phyloP scores from a whole-genome alignment of 2,113 vertebrate species.

The Motacilla alba region DNA sequence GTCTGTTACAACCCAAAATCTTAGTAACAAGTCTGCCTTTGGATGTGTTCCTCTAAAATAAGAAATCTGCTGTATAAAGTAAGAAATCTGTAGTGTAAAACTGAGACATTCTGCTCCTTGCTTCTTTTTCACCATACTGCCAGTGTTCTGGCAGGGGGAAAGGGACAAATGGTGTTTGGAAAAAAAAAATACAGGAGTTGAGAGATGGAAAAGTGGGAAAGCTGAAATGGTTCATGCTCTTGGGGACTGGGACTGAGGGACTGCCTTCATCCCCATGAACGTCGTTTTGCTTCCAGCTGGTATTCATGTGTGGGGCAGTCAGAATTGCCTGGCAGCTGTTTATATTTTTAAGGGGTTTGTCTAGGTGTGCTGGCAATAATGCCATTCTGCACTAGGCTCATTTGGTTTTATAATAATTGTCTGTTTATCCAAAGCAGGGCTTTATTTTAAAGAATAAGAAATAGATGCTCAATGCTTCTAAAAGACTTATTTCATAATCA shows the following conservation, averaged over 20 bases:
- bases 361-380: not conserved
- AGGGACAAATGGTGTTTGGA: not conserved
- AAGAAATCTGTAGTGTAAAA: not conserved
- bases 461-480: not conserved
- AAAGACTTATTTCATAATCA: not conserved
- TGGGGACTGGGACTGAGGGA: not conserved
- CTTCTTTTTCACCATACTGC: not conserved
- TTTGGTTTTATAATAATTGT: not conserved
- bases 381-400: not conserved
- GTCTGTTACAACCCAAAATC: not conserved
- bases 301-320: rapidly evolving
- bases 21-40: not conserved
- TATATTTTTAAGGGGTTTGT: not conserved
- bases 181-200: not conserved
- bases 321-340: not conserved
- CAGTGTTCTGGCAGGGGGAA: not conserved
- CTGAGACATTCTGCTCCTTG: not conserved
- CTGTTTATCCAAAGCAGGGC: not conserved
- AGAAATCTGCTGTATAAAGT: not conserved
- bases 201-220: not conserved
- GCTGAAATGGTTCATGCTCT: not conserved
- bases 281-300: not conserved
- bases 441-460: not conserved
- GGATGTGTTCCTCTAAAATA: not conserved
- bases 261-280: not conserved